Evolutionary conservation across 2,797 vertebrate species (phyloP).

Genomic region (Hydrolagus colliei): DNA sequence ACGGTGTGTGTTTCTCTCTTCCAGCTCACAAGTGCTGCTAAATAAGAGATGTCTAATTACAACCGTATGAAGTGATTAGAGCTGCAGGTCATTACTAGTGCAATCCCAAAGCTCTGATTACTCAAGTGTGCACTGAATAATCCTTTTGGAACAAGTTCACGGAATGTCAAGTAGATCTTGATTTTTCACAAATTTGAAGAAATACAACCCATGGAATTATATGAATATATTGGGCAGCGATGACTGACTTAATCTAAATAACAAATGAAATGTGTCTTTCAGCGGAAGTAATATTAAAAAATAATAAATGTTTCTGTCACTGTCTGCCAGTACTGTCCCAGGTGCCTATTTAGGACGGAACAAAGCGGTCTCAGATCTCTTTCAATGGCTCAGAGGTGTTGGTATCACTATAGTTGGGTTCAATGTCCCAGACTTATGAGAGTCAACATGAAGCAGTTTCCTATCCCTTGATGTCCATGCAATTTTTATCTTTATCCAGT

Average conservation of each 20-base stretch:
- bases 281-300: neutral
- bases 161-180: constrained; percentile 22
- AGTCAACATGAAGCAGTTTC: no score
- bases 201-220: neutral
- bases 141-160: constrained; percentile 22
- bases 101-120: constrained; percentile 21
- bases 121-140: constrained; percentile 19
- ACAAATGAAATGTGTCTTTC: constrained; percentile 6
- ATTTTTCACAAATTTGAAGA: constrained; percentile 5
- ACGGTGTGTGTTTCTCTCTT: neutral
- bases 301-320: neutral
- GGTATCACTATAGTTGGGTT: no score
- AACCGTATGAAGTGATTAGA: constrained; percentile 25
- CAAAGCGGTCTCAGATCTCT: neutral
- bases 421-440: no score
- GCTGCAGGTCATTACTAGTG: constrained; percentile 12
- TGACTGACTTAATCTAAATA: constrained; percentile 20
- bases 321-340: no score
- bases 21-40: constrained; percentile 13
- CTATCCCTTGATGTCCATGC: no score
- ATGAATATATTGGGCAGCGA: neutral
- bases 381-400: neutral
- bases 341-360: no score
- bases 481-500: no score
- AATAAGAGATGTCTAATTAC: constrained; percentile 16